Base-by-base conservation (phyloP, 2,888 invertebrate genomes). In the Metellina segmentata region DNA sequence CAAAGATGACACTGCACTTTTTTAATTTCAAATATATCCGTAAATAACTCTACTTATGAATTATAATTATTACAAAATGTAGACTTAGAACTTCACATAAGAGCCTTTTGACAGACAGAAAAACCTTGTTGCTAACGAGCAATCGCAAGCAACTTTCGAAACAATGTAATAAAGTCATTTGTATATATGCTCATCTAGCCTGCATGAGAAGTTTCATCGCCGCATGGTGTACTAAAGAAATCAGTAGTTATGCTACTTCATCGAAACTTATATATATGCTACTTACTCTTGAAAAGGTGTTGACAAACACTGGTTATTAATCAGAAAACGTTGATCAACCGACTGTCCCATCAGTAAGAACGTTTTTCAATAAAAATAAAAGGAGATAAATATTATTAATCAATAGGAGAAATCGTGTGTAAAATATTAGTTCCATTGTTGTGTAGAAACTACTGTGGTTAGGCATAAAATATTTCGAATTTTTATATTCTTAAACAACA, bases 101-200 rank as follows among this genome's bases (percentile, higher is more conserved):
- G 79, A 91, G 91, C 91, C 91, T 91, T 91, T 89, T 74, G 74
- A 87, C 79, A 79, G 52, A 85, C 81, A 61, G 61, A 85, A 77
- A 81, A 74, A 90, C 74, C 11, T 70, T 87, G 85, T 53, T 82
- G 86, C 78, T 87, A 53, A 49, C 16, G 81, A 78, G 49, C 48
- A 71, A 48, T 87, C 69, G 51, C 82, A 61, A 78, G 85, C 52
- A 70, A 78, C 75, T 9, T 20, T 72, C 82, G 90, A 53, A 87
- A 72, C 78, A 69, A 19, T 91, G 91, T 91, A 91, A 87, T 91
- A 87, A 91, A 87, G 53, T 87, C 87, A 87, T 87, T 61, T 91
- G 91, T 91, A 91, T 7, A 91, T 91, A 91, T 19, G 51, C 20
- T 90, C 82, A 86, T 91, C 77, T 49, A 79, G 79, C 78, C 83